These are phyloP conservation scores for Hydriomena furcata DNA, from an alignment of 2,888 invertebrate species.

Conservation along the genomic window DNA sequence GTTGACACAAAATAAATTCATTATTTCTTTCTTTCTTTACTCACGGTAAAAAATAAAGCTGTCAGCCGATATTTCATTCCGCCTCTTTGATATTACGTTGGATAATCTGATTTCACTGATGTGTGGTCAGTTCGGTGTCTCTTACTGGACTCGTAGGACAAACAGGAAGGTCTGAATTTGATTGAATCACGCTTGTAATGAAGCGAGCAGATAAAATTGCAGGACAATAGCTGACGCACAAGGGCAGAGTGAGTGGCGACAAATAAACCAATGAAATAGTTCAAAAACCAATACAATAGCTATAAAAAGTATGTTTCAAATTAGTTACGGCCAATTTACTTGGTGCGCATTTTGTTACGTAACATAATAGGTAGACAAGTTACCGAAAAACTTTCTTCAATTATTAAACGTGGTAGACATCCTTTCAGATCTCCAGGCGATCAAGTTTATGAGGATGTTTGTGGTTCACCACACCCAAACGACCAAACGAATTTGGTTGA, in stretches of 20 bases:
- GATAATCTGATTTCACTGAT: conserved; percentile 25
- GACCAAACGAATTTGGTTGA: too few species aligned
- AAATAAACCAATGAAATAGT: background rate
- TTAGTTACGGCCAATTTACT: background rate
- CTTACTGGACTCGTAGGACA: conserved; percentile 58
- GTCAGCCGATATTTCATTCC: conserved; percentile 56
- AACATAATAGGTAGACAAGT: too few species aligned
- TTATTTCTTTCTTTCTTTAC: too few species aligned
- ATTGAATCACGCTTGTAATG: conserved; percentile 60
- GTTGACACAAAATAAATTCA: too few species aligned
- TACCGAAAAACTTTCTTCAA: too few species aligned
- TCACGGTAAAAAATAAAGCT: conserved; percentile 56
- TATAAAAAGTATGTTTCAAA: conserved; percentile 1
- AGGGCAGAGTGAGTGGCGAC: conserved; percentile 40
- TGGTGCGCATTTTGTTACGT: too few species aligned
- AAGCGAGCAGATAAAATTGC: conserved; percentile 47
- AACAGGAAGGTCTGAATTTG: conserved; percentile 66
- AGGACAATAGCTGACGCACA: conserved; percentile 51
- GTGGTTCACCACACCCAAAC: too few species aligned
- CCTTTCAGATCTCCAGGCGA: too few species aligned
- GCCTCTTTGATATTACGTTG: conserved; percentile 5
- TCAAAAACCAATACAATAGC: background rate
- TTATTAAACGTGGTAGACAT: too few species aligned
- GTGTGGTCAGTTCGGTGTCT: conserved; percentile 47
- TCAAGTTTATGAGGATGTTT: too few species aligned